Evolutionary conservation across 2,797 vertebrate genomes (phyloP), one percentile per base, ranked within the genome.

Genomic region (Australoheros facetus): DNA sequence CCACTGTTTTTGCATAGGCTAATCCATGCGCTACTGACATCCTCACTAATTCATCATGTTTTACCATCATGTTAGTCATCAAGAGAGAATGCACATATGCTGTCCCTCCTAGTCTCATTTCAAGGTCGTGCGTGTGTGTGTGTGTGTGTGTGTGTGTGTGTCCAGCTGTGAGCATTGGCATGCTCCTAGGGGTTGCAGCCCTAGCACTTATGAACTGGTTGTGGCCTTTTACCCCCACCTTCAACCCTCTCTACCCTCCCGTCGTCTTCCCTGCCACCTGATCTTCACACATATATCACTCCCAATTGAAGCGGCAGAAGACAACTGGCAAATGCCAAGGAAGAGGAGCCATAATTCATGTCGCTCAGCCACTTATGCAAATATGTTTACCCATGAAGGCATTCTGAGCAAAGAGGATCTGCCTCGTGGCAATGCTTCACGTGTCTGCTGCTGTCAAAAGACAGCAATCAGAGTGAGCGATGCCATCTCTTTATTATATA

Each of bases 201-300:
- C 64, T 39, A 83, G 82, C 85, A 85, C 77, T 87, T 90, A 86
- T 92, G 87, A 91, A 89, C 87, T 84, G 77, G 78, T 81, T 66
- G 80, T 86, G 80, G 81, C 85, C 88, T 90, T 82, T 85, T 71
- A 60, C 77, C 75, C 83, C 82, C 70, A 53, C 58, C 37, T 19
- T 45, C 78, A 58, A 53, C 55, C 42, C 32, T 56, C 56, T 42
- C 64, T 58, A 71, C 48, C 64, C 80, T 42, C 79, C 82, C 30
- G 53, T 56, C 73, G 73, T 66, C 62, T 57, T 80, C 70, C 32
- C 75, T 78, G 93, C 92, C 94, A 96, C 91, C 89, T 92, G 94
- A 95, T 95, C 93, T 93, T 92, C 85, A 59, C 88, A 86, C 93
- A 91, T 94, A 94, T 93, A 94, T 96, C 95, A 94, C 85, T 87